Evolutionary conservation across 2,797 vertebrate genomes (phyloP).

Genomic region (Chaetodon trifasciatus): DNA sequence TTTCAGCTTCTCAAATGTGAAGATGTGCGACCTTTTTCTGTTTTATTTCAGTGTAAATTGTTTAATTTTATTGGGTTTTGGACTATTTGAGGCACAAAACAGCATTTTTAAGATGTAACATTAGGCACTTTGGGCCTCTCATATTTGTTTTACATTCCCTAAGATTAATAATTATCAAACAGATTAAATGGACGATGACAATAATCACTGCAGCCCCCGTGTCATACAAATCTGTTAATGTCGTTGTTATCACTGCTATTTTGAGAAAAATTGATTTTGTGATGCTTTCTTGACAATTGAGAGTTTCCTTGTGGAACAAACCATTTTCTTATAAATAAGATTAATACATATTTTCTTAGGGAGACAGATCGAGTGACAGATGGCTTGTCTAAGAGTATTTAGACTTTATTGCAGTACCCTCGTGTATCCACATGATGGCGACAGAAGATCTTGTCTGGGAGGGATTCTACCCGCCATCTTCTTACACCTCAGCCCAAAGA

Average conservation of each 20-base stretch:
- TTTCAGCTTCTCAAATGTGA: background rate
- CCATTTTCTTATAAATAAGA: background rate
- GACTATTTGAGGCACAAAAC: background rate
- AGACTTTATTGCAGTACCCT: conserved; percentile 63
- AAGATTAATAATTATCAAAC: background rate
- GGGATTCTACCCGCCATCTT: conserved; percentile 55
- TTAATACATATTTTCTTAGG: background rate
- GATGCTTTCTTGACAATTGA: background rate
- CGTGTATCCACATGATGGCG: conserved; percentile 79
- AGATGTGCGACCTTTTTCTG: background rate
- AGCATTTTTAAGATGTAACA: background rate
- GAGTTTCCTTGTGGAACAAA: background rate
- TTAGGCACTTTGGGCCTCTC: background rate
- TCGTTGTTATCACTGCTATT: background rate
- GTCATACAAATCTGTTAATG: background rate
- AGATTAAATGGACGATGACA: background rate
- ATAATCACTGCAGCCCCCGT: background rate
- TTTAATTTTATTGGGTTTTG: background rate
- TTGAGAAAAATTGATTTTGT: background rate
- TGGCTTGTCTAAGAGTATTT: fast-evolving
- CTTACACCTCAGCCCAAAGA: conserved; percentile 53
- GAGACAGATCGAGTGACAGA: background rate
- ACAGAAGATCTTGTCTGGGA: conserved; percentile 71
- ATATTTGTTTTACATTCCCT: background rate
- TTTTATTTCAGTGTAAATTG: background rate